Percentiles rank a stretch among this genome's conserved stretches.
Conservation (phyloP, 2,797 vertebrate genomes). For the Channallabes apus region DNA sequence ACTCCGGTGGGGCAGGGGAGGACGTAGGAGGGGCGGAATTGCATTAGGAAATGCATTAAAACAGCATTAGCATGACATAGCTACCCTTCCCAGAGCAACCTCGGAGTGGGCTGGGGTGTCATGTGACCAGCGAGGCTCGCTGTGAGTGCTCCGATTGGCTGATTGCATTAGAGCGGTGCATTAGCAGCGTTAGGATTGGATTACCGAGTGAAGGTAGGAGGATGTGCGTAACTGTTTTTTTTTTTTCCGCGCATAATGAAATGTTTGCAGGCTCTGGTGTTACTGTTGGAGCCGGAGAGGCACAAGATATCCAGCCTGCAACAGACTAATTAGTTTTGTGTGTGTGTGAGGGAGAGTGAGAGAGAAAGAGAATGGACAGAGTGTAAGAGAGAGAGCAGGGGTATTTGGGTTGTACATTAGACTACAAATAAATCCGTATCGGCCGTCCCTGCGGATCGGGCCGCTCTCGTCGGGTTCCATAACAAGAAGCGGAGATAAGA, state of each 20-base stretch:
- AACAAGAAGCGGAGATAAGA: conserved; percentile 67
- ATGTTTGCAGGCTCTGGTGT: conserved; percentile 73
- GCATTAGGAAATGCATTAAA: conserved; percentile 71
- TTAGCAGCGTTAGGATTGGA: conserved; percentile 71
- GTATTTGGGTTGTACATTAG: conserved; percentile 50
- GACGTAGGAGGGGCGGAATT: conserved; percentile 72
- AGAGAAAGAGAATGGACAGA: conserved; percentile 8
- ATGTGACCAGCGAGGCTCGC: conserved; percentile 65
- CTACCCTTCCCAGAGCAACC: conserved; percentile 58
- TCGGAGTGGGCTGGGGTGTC: conserved; percentile 65
- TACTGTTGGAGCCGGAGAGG: conserved; percentile 59
- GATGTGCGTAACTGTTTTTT: conserved; percentile 26
- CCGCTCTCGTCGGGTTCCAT: conserved; percentile 64
- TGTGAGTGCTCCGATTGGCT: conserved; percentile 70
- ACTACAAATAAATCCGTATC: conserved; percentile 42
- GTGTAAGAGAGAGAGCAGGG: conserved; percentile 47
- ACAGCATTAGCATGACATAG: conserved; percentile 77
- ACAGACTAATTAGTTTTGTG: conserved; percentile 50
- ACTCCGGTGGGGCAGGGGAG: conserved; percentile 68
- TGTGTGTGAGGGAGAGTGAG: conserved; percentile 2
- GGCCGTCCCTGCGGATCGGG: conserved; percentile 44
- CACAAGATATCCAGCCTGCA: conserved; percentile 41
- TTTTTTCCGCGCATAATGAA: conserved; percentile 66
- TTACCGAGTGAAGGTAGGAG: conserved; percentile 58
- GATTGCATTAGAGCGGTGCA: conserved; percentile 76